These are phyloP conservation scores for Benthosema pterotum DNA, from an alignment of 2,797 vertebrate species.

Conservation along the genomic window DNA sequence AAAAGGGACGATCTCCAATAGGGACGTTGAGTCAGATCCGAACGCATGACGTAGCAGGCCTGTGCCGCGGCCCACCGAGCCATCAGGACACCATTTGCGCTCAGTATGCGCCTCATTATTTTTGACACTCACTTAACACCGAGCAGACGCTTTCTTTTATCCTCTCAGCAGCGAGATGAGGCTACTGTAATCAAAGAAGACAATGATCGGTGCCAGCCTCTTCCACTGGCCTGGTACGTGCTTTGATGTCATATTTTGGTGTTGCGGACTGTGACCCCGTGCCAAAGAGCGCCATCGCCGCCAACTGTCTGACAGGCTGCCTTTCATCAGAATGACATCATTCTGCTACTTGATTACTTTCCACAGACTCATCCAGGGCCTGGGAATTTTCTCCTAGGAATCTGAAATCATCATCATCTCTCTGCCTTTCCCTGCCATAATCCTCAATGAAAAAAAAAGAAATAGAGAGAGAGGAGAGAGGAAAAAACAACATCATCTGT, in stretches of 20 bases:
- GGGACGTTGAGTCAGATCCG: not conserved
- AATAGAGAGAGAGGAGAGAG: too few species aligned
- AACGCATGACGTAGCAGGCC: conserved; percentile 29
- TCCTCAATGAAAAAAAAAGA: not conserved
- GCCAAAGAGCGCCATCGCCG: conserved; percentile 67
- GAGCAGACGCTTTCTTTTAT: conserved; percentile 67
- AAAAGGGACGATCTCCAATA: too few species aligned
- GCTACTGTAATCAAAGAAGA: conserved; percentile 74
- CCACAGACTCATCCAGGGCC: conserved; percentile 72
- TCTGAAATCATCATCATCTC: conserved; percentile 69
- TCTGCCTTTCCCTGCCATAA: conserved; percentile 54
- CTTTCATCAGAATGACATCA: conserved; percentile 81
- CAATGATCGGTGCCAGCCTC: conserved; percentile 71
- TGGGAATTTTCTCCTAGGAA: conserved; percentile 67
- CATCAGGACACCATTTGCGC: conserved; percentile 44
- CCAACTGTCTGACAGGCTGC: conserved; percentile 76
- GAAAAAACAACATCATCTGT: conserved; percentile 53
- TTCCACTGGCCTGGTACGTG: conserved; percentile 66
- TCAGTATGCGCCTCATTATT: conserved; percentile 59
- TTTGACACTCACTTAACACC: conserved; percentile 67
- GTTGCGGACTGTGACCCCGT: conserved; percentile 54
- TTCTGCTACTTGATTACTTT: conserved; percentile 80
- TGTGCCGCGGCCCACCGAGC: conserved; percentile 34
- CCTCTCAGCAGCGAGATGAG: conserved; percentile 55
- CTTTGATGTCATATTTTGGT: conserved; percentile 78